These are phyloP conservation scores for Amitus sp. DNA, from an alignment of 2,888 invertebrate species.

Conservation along the genomic window DNA sequence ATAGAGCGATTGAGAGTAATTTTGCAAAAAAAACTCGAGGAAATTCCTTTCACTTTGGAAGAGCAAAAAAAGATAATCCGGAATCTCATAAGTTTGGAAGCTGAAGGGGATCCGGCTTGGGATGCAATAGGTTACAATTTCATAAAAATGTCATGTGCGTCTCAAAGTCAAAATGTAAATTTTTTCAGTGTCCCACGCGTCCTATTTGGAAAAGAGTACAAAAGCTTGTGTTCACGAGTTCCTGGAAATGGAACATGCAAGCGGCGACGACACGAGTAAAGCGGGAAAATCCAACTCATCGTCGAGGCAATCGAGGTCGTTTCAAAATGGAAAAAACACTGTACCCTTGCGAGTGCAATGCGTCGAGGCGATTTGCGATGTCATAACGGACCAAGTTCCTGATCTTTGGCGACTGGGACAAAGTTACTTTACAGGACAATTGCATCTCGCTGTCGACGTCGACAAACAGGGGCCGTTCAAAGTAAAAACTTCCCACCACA, in stretches of 20 bases:
- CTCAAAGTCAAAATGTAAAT: no score
- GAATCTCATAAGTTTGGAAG: conserved; percentile 80
- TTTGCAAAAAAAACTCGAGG: conserved; percentile 83
- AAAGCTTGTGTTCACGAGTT: conserved; percentile 54
- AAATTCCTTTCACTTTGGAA: conserved; percentile 91
- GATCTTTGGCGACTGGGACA: conserved; percentile 97
- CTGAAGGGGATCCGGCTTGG: conserved; percentile 94
- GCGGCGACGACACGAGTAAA: conserved; percentile 49
- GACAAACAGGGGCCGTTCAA: conserved; percentile 83
- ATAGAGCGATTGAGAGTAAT: conserved; percentile 84
- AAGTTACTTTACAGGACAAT: conserved; percentile 90
- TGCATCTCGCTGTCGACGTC: conserved; percentile 78
- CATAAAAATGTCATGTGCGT: no score
- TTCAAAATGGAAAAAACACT: conserved; percentile 59
- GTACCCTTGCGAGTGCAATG: conserved; percentile 79
- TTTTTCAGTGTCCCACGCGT: conserved; percentile 56
- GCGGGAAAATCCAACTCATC: conserved; percentile 47
- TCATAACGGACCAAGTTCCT: conserved; percentile 81
- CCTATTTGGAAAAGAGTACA: conserved; percentile 59
- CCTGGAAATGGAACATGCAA: conserved; percentile 46
- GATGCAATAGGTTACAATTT: conserved; percentile 75
- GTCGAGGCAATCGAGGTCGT: conserved; percentile 49
- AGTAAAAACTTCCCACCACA: no score
- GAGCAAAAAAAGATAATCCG: conserved; percentile 95
- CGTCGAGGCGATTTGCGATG: conserved; percentile 81